phyloP scores from a whole-genome alignment of 2,797 vertebrate species.

The Lagodon rhomboides region DNA sequence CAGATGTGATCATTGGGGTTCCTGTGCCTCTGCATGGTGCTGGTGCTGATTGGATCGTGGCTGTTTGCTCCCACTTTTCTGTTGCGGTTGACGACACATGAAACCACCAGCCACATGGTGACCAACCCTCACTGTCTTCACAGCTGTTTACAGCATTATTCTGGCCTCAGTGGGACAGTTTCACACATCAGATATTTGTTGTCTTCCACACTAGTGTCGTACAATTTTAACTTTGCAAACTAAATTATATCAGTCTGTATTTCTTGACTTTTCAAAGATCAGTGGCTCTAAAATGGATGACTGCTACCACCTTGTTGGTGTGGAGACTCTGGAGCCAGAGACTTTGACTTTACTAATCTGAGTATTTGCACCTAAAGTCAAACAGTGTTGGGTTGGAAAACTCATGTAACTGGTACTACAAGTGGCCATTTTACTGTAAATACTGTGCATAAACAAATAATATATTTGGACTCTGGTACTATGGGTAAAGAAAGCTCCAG shows the following conservation, averaged over 20 bases:
- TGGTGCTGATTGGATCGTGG: conserved; percentile 98
- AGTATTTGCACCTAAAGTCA: conserved; percentile 20
- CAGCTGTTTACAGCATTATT: conserved; percentile 34
- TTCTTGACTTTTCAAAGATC: conserved; percentile 57
- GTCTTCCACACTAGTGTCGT: not conserved
- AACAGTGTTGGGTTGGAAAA: conserved; percentile 89
- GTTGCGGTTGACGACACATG: conserved; percentile 99
- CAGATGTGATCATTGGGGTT: conserved; percentile 73
- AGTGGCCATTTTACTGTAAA: conserved; percentile 96
- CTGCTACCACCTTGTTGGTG: conserved; percentile 80
- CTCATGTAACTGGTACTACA: conserved; percentile 95
- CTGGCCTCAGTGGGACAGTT: conserved; percentile 9
- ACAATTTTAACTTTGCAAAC: conserved; percentile 13
- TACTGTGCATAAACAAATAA: conserved; percentile 34
- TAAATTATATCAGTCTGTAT: conserved; percentile 30
- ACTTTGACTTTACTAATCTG: conserved; percentile 74
- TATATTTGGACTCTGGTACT: conserved; percentile 18
- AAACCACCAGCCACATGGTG: conserved; percentile 97
- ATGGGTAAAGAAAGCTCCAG: conserved; percentile 16
- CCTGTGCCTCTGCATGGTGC: conserved; percentile 93
- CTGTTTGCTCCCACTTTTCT: conserved; percentile 99
- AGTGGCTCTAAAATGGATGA: conserved; percentile 65
- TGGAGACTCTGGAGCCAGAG: conserved; percentile 70
- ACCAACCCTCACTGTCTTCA: conserved; percentile 89
- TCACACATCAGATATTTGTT: not conserved